Evolutionary conservation across 30 jellyfish, hydroid and myxozoan species (phyloP), one percentile per base, ranked within the genome.

Genomic region (Aurelia coerulea): DNA sequence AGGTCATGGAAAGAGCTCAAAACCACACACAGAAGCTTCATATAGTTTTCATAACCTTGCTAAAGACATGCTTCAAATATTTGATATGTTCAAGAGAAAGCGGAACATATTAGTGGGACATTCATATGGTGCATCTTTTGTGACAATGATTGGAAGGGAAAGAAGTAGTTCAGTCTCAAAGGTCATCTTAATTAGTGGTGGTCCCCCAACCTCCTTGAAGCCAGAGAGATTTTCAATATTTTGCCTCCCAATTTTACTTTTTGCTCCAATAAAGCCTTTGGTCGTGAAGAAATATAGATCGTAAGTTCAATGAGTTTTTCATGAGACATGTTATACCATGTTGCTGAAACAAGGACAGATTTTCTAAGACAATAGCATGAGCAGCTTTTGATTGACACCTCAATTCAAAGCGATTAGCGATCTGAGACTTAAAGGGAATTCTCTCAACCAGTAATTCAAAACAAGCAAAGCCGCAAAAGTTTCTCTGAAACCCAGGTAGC

Each of bases 41-140:
- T 95, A 95, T 53, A 51, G 62, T 23, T 95, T 95, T 65, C 52
- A 66, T 9, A 82, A 87, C 35, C 94, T 95, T 19, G 97, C 98
- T 14, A 62, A 78, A 35, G 99, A 95, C 78, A 78, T 95, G 77
- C 75, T 95, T 58, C 79, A 73, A 2, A 62, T 95, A 11, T 95
- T 90, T 95, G 99, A 95, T 65, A 73, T 42, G 35, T 90, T 73
- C 74, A 89, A 91, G 60, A 75, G 84, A 63, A 77, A 81, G 41
- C 37, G 92, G 29, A 93, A 93, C 66, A 80, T 90, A 4, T 42
- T 95, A 37, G 82, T 95, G 69, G 99, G 99, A 46, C 99, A 95
- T 76, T 95, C 99, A 2, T 95, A 95, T 90, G 99, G 99, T 39
- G 90, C 98, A 58, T 95, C 99, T 19, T 95, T 95, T 81, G 96